A percentile compares a stretch with the other conserved stretches of the same genome.
phyloP scores from a whole-genome alignment of 92 coral and sea anemone genomes.

The Palythoa heliodiscus region DNA sequence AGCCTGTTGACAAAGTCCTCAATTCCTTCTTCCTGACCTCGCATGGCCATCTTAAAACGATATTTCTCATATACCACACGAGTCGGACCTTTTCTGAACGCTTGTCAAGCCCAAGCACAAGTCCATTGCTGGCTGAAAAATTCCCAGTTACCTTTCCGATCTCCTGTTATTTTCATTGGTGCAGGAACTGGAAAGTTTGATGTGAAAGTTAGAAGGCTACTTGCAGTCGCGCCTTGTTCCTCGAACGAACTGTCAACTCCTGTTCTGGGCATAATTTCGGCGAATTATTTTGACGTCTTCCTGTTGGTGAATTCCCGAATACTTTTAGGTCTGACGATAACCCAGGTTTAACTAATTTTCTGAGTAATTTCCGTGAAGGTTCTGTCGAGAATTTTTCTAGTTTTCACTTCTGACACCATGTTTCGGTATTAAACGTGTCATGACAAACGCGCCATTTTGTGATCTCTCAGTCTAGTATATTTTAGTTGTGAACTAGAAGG shows the following conservation, averaged over 20 bases:
- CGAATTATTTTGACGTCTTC: conserved; percentile 14
- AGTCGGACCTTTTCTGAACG: conserved; percentile 10
- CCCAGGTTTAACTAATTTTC: too few species aligned
- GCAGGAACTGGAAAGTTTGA: conserved; percentile 34
- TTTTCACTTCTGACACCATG: too few species aligned
- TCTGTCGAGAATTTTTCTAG: too few species aligned
- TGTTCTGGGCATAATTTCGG: conserved; percentile 12
- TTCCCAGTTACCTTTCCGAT: conserved; percentile 26
- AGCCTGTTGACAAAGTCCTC: conserved; percentile 21
- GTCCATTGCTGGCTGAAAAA: conserved; percentile 39
- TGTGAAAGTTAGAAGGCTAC: conserved; percentile 7
- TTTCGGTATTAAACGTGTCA: too few species aligned
- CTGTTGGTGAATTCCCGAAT: not conserved
- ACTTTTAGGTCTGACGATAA: too few species aligned
- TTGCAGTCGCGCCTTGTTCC: conserved; percentile 6
- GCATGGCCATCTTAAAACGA: not conserved
- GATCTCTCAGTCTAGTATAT: too few species aligned
- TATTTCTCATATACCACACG: not conserved
- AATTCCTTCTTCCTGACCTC: conserved; percentile 11
- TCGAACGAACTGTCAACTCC: not conserved
- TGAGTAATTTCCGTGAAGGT: too few species aligned
- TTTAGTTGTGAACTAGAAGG: too few species aligned
- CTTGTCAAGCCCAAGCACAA: conserved; percentile 44
- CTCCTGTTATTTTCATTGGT: conserved; percentile 37
- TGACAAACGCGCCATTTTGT: too few species aligned